Base-by-base conservation (phyloP, 1,140 invertebrate genomes). In the Argopecten irradians region DNA sequence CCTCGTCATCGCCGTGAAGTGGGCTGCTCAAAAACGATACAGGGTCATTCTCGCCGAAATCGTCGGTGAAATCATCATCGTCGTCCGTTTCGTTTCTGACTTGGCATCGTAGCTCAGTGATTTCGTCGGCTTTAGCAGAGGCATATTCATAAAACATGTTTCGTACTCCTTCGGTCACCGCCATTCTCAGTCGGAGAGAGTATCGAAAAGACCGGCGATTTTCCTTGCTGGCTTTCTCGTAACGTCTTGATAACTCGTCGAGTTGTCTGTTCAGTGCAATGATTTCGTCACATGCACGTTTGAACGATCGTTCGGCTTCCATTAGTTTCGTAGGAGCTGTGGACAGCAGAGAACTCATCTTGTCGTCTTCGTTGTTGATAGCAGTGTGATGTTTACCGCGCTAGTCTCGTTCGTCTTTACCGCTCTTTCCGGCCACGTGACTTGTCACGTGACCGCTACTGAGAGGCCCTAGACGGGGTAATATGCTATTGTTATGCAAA, bases 131-230 rank as follows among this genome's bases (percentile, higher is more conserved):
- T 87, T 93, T 93, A 55, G 90, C 91, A 16, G 89, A 87, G 28
- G 93, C 93, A 84, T 92, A 94, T 87, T 93, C 93, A 82, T 93
- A 92, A 83, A 91, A 94, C 93, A 94, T 94, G 86, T 94, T 94
- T 41, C 93, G 84, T 2, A 94, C 91, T 32, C 93, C 93, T 83
- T 94, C 93, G 13, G 91, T 86, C 0, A 92, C 91, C 28, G 93
- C 93, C 86, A 94, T 92, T 19, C 92, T 91, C 33, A 94, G 90
- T 71, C 93, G 89, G n/a, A 93, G 88, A 28, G 91, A 91, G 83
- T 94, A 94, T 84, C 93, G 89, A 71, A 93, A 93, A 22, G 91
- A 91, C 32, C 93, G 91, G 83, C 91, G 90, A 36, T 93, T 91
- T 85, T 92, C 91, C 46, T 90, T 89, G 85, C 88, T 91, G 41